These are phyloP conservation scores for Rousettus madagascariensis DNA, from an alignment of 2,797 vertebrate genomes.

Conservation along the genomic window DNA sequence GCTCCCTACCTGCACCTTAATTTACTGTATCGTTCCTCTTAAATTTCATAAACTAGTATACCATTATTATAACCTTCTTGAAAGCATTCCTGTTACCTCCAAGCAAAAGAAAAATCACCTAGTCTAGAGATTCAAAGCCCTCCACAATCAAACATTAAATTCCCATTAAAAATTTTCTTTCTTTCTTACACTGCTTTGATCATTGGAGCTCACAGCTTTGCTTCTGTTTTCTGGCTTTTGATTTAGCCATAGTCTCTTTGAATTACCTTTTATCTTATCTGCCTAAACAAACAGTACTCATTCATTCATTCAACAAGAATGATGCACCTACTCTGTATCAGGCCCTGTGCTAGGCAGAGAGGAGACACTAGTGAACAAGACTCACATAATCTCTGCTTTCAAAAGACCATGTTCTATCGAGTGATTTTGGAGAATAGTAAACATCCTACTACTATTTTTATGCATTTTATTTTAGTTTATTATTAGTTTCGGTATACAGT, in stretches of 20 bases:
- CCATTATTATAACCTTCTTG: constrained; percentile 42
- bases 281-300: background rate
- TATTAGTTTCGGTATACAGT: too few species aligned
- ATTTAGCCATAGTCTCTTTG: constrained; percentile 15
- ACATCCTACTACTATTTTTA: background rate
- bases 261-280: constrained; percentile 3
- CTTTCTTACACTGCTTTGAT: background rate
- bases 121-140: constrained; percentile 18
- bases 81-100: constrained; percentile 23
- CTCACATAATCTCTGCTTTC: background rate
- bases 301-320: background rate
- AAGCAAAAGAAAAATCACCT: background rate
- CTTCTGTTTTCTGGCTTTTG: background rate
- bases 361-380: background rate
- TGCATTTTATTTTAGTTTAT: too few species aligned
- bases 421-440: background rate
- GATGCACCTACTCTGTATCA: background rate
- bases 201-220: background rate
- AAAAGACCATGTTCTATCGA: background rate
- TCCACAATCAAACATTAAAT: background rate
- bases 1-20: background rate
- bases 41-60: constrained; percentile 50
- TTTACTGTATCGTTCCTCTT: constrained; percentile 40
- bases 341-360: background rate
- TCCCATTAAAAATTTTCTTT: background rate